Evolutionary conservation across 2,113 vertebrate genomes (phyloP), one percentile per base, ranked within the genome.

Genomic region (Aphyosemion australe): DNA sequence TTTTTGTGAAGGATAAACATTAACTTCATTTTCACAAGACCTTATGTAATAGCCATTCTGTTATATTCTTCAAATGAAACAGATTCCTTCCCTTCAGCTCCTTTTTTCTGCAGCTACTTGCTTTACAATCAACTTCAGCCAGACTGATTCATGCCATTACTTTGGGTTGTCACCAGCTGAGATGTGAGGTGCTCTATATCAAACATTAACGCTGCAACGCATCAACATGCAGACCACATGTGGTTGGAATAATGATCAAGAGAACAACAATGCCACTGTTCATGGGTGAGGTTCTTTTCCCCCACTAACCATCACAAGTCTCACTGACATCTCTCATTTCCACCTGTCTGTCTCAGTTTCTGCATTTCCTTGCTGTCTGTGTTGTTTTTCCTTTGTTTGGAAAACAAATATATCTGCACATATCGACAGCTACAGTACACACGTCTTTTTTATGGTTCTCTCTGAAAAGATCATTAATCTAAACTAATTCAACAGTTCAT

Each of bases 181-280:
- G 76, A 79, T 59, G 63, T 69, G 61, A 81, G 53, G 76, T 58
- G 48, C 46, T 59, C 20, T 9, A 65, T 52, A 74, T 81, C 72
- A 83, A 80, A 72, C 63, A 68, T 72, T 68, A 78, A 62, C 55
- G 12, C 37, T 58, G 58, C 48, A 42, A 16, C 18, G 6, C 69
- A 84, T 80, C 69, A 61, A 77, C 77, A 79, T 62, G 43, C 62
- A 71, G 52, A 62, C 65, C 74, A 75, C 71, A 82, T 84, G 78
- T 62, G 80, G 43, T 54, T 53, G 57, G 74, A 84, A 83, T 83
- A 83, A 81, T 82, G 84, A 90, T 86, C 65, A 82, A 82, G 62
- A 62, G 65, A 81, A 85, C 76, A 86, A 83, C 75, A 83, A 76
- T 82, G 73, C 64, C 56, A 72, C 45, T 74, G 72, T 78, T 86